These are phyloP conservation scores for Zosterops borbonicus DNA, from an alignment of 2,113 vertebrate genomes.

Conservation along the genomic window DNA sequence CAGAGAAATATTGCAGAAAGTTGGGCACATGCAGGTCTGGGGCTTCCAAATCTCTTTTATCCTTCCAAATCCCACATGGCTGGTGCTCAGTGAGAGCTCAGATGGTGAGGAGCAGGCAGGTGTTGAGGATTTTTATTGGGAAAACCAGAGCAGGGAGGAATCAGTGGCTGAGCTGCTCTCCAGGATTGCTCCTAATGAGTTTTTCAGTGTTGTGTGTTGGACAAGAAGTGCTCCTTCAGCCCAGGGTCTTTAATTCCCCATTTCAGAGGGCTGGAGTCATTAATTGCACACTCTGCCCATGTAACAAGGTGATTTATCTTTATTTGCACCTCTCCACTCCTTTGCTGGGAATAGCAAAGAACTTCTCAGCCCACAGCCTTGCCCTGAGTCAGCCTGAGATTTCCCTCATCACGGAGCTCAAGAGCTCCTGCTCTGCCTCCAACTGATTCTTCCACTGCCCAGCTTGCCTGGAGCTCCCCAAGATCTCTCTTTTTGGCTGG, in stretches of 20 bases:
- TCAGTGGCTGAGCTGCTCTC: neutral
- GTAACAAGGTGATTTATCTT: neutral
- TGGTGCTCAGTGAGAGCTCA: neutral
- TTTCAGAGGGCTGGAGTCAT: neutral
- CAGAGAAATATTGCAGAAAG: neutral
- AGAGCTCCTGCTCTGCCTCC: neutral
- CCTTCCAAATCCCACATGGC: neutral
- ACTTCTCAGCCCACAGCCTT: neutral
- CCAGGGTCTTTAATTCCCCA: neutral
- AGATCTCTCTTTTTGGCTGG: neutral
- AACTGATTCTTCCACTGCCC: neutral
- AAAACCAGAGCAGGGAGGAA: neutral
- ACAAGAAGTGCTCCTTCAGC: neutral
- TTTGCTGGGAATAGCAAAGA: neutral
- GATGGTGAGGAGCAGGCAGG: neutral
- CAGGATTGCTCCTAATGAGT: neutral
- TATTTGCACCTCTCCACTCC: neutral
- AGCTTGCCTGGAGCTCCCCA: neutral
- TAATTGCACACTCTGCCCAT: neutral
- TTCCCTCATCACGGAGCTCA: fast-evolving
- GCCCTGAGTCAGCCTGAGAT: neutral
- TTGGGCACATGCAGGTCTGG: neutral
- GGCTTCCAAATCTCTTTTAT: neutral
- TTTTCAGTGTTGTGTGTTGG: neutral
- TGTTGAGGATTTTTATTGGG: neutral